Base-by-base conservation (phyloP, 2,113 vertebrate genomes). In the Dinomys branickii region DNA sequence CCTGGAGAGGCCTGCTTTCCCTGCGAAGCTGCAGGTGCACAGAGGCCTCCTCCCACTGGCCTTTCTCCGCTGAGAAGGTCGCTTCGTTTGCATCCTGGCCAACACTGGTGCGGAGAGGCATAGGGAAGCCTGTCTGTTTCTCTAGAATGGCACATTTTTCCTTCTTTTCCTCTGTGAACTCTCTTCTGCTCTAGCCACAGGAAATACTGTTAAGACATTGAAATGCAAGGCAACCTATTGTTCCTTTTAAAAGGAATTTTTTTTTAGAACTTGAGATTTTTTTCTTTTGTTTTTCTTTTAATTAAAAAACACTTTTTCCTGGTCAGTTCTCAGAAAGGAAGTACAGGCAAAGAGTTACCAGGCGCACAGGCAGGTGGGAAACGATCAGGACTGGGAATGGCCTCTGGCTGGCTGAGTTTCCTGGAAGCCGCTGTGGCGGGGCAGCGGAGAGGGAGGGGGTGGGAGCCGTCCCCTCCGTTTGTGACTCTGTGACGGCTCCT, bases 191-290 rank as follows among this genome's bases (percentile, higher is more conserved):
- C 59, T 44, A 56, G 6, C 50, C 58, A 35, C 41, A 58, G 88
- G 96, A 94, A 93, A 85, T 20, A 78, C 44, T 50, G 14, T 78
- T 78, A 88, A 84, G 75, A 75, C 84, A 47, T 30, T 80, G 89
- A 93, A 33, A 26, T 58, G n/a, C 87, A 94, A 47, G 80, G 16
- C 90, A 93, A n/a, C 44, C 65, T 73, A 86, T 93, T 86, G 73
- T 93, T 93, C 33, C 16, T 94, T 82, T 93, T 38, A 50, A 94
- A 92, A 58, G 71, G 11, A 90, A 17, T 22, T 7, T 47, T 30
- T 81, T 96, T 35, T 47, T 82, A 90, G 85, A 96, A 88, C 30
- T 71, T n/a, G 6, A 35, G 38, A 9, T 81, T 86, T 94, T 92
- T 88, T 59, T 85, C 52, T 67, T 94, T 86, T 61, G 41, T 52